Conservation (phyloP, 2,797 vertebrate species). For the Lepilemur ruficaudatus region DNA sequence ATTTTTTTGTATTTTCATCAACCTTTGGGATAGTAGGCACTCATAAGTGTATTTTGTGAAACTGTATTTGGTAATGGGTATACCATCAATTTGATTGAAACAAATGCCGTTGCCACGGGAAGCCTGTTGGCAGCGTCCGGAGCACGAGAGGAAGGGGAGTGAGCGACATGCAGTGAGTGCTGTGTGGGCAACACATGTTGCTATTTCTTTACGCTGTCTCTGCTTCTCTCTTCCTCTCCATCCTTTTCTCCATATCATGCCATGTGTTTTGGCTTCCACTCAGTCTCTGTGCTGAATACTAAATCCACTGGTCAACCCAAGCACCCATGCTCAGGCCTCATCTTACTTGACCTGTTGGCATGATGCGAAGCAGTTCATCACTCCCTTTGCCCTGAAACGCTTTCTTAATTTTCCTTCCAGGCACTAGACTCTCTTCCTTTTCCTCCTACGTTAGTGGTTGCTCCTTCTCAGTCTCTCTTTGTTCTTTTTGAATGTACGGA, state of each 20-base stretch:
- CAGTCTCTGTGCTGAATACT: neutral
- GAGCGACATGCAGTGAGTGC: neutral
- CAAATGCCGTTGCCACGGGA: neutral
- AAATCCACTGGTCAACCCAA: neutral
- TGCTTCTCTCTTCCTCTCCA: neutral
- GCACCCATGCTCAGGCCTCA: neutral
- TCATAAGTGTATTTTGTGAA: neutral
- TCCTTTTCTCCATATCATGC: neutral
- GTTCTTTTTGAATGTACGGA: neutral
- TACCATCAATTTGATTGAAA: neutral
- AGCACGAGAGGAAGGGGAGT: fast-evolving
- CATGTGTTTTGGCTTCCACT: neutral
- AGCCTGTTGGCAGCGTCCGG: neutral
- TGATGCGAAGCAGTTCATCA: too few species aligned
- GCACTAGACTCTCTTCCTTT: too few species aligned
- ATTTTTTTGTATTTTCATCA: neutral
- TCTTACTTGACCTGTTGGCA: neutral
- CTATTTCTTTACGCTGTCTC: neutral
- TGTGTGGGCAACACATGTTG: fast-evolving
- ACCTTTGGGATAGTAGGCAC: neutral
- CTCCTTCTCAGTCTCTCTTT: neutral
- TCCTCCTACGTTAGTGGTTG: neutral
- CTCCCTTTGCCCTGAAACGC: neutral
- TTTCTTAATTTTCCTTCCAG: neutral
- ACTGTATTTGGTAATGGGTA: neutral